phyloP scores from a whole-genome alignment of 2,888 invertebrate species.

The Buathra laborator region DNA sequence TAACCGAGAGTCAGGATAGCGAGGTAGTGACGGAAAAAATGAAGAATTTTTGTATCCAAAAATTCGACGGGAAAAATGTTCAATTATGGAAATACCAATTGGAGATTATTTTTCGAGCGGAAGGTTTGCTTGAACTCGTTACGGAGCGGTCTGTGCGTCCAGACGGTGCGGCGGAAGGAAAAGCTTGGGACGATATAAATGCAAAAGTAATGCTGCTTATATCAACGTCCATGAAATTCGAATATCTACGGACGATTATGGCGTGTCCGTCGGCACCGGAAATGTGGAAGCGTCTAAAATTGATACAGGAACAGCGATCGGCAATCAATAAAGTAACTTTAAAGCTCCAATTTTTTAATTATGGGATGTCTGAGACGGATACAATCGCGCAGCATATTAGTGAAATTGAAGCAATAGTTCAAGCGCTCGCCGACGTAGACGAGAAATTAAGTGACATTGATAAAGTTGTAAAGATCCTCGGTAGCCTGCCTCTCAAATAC shows the following conservation, averaged over 20 bases:
- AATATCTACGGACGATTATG: constrained; percentile 27
- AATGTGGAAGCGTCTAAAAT: constrained; percentile 37
- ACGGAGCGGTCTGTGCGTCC: not conserved
- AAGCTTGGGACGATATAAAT: constrained; percentile 7
- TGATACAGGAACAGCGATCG: constrained; percentile 35
- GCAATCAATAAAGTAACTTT: constrained; percentile 36
- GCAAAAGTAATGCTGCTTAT: constrained; percentile 34
- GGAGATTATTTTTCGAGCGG: constrained; percentile 33
- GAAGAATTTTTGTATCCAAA: constrained; percentile 49
- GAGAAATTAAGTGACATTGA: constrained; percentile 32
- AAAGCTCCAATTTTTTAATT: constrained; percentile 37
- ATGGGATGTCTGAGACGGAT: constrained; percentile 35
- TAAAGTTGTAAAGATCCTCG: constrained; percentile 29
- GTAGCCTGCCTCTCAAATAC: constrained; percentile 33
- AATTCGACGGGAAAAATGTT: constrained; percentile 41
- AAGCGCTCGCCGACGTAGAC: constrained; percentile 18
- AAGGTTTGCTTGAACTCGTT: constrained; percentile 25
- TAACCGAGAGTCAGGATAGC: constrained; percentile 11
- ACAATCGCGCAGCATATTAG: constrained; percentile 38
- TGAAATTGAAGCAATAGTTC: constrained; percentile 34
- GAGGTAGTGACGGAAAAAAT: constrained; percentile 29
- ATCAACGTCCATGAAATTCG: constrained; percentile 25
- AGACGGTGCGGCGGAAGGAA: not conserved
- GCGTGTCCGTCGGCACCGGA: constrained; percentile 22
- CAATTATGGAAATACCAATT: constrained; percentile 40